Evolutionary conservation across 2,797 vertebrate species (phyloP), one percentile per base, ranked within the genome.

Genomic region (Acanthopagrus latus): DNA sequence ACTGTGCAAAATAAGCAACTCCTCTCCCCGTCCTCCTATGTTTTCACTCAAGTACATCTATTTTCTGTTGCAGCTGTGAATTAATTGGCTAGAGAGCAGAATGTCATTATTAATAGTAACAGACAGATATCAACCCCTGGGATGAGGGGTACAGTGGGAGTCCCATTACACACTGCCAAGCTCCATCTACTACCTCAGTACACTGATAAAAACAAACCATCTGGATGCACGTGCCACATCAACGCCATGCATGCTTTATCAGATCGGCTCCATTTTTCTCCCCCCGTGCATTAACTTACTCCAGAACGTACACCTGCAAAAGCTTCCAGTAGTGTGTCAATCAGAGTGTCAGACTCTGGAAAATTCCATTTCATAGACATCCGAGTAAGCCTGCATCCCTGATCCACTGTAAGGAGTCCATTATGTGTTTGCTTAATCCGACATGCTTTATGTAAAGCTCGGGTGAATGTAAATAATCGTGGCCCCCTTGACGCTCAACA

Each of bases 1-100:
- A 70, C 86, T 86, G 86, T 88, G 86, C 86, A 83, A 84, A 81
- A 86, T 77, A 83, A 88, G 60, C 80, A 71, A 74, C 64, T 77
- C 60, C 56, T 80, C 50, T 72, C 41, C 29, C 27, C 9, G 9
- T 38, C 58, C 76, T 70, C 44, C 6, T 20, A 13, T 58, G 70
- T 74, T 83, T 83, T 66, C 75, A 69, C 58, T 58, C 58, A 81
- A 88, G 71, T 64, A 59, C 67, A 76, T 86, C 75, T 66, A 83
- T 87, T 86, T 87, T 79, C 84, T 69, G 46, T 80, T 47, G 46
- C 65, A 75, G 82, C 80, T 63, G 44, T 21, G 68, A 84, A 93
- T 87, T 88, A 89, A 90, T 81, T 86, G 74, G 72, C 46, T 83
- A 27, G 46, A 64, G 82, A 84, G 68, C 78, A 86, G 67, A 77